Evolutionary conservation across 2,888 invertebrate genomes (phyloP), one percentile per base, ranked within the genome.

Genomic region (Serrognathus titanus): DNA sequence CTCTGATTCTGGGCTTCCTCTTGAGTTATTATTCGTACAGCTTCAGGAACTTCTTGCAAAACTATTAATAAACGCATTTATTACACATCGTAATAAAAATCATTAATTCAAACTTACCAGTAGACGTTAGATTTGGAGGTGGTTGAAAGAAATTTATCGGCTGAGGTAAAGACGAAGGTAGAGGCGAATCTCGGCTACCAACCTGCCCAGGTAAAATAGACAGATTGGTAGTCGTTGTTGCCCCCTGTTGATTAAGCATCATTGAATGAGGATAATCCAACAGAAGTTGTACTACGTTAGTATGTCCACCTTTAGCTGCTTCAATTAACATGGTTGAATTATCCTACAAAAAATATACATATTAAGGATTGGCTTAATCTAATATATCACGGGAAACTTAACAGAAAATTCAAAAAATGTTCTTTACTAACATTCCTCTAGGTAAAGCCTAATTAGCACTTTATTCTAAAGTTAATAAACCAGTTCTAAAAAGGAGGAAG

Each of bases 251-350:
- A 66, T 77, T 84, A 80, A 90, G 81, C 83, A 89, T 84, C 76
- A 90, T 86, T 71, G 90, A 86, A 79, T 92, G 92, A 35, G 96
- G 95, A 80, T 92, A 97, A 79, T 98, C 97, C 64, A 99, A 84
- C 65, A 99, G 81, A 68, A 97, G 81, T 78, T 95, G 94, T 59
- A 98, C 97, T 57, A 99, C 96, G 65, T 88, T 88, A 16, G 96
- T 95, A 79, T 98, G 97, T 0, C 98, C 98, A 49, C 97, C 97
- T 80, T 97, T 97, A 48, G 98, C 93, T 50, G 97, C 98, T 80
- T 99, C 98, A 69, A 99, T 97, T 66, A 99, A 83, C 90, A 97
- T 98, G 53, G 97, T 97, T 59, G 96, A 95, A 78, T 97, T 97
- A 80, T 99, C 98, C 85, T 87, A 55, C 9, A 58, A 58, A 31